Base-by-base conservation (phyloP, 2,113 vertebrate species). In the Tyto alba region DNA sequence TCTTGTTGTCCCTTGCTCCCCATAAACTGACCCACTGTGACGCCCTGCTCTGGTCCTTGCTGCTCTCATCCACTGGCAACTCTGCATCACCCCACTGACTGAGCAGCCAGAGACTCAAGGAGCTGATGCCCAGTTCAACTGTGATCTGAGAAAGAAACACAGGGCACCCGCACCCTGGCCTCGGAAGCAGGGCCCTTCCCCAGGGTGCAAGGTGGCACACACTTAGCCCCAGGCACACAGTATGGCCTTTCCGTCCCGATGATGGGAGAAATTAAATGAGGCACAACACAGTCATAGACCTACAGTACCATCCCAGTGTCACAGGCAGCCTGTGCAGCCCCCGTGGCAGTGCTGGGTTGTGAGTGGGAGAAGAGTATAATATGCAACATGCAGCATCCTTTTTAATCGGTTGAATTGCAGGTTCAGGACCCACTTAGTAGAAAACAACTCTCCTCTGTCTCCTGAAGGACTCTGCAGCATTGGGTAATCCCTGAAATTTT, bases 401-500 rank as follows among this genome's bases (percentile, higher is more conserved):
- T 64, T 16, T 14, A 48, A 21, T 16, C 0, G 0, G 34, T 0
- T 80, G n/a, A 92, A 67, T 16, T 85, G 60, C 52, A 84, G 15
- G 23, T 59, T 73, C 32, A 34, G 64, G 22, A 21, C n/a, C 56
- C 38, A 71, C 9, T 22, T 6, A 36, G 43, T 25, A 84, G 63
- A 72, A 86, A 40, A 59, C 64, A 72, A 29, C 36, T 68, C 40
- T 92, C 21, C 64, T 83, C 71, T 67, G 60, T 56, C 40, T 84
- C 36, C 80, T 90, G 68, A 95, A 96, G 94, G 92, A 79, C 92
- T 92, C 76, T 81, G 79, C 72, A 90, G 79, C 52, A 34, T 0
- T n/a, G 72, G 90, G 68, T 84, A 78, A 90, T 86, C 85, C 85
- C 88, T 87, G 85, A 84, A 72, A 90, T 95, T 93, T 94, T 60